Conservation (phyloP, 2,888 invertebrate species). For the Mechanitis messenoides region DNA sequence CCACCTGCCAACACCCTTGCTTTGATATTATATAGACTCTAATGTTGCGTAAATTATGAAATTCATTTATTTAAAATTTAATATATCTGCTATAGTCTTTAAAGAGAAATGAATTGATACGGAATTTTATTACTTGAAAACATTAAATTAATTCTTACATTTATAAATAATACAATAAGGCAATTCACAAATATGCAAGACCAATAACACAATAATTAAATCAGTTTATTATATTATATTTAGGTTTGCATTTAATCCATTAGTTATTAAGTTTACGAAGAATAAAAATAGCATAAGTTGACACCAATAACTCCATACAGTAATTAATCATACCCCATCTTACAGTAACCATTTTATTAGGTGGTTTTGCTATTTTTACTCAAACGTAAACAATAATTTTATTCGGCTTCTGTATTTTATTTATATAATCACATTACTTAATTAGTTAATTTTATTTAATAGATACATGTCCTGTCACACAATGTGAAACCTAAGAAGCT, state of each 20-base stretch:
- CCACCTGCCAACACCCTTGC: conserved; percentile 81
- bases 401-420: conserved; percentile 36
- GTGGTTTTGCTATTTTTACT: conserved; percentile 24
- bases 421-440: conserved; percentile 37
- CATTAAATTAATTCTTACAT: too few relatives aligned
- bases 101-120: too few relatives aligned
- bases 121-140: too few relatives aligned
- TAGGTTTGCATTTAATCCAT: conserved; percentile 28
- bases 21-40: conserved; percentile 29
- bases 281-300: conserved; percentile 34
- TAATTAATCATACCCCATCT: neutral
- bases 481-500: conserved; percentile 53
- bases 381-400: conserved; percentile 28
- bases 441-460: conserved; percentile 37
- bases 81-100: too few relatives aligned
- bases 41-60: conserved; percentile 11
- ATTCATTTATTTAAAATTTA: neutral
- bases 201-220: conserved; percentile 4
- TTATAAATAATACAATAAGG: neutral
- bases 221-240: conserved; percentile 6
- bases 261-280: conserved; percentile 32
- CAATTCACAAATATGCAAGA: neutral
- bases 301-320: neutral
- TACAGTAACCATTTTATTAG: neutral
- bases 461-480: conserved; percentile 76